These are phyloP conservation scores for Caenorhabditis sp. DNA, from an alignment of 2,888 invertebrate species.

Conservation along the genomic window DNA sequence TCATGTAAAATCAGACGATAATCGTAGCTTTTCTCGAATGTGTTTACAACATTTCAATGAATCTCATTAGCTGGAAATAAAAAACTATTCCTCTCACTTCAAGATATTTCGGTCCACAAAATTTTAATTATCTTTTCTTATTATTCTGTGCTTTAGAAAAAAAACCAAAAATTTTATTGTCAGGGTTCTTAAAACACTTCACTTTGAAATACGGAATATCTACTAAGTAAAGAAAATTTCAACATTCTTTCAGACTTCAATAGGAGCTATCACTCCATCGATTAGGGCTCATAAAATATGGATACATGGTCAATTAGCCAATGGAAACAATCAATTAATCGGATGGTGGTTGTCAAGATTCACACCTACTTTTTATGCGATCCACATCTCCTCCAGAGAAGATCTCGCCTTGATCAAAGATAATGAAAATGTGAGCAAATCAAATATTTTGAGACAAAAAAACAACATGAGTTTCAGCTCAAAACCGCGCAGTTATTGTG, in stretches of 20 bases:
- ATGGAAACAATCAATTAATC: background rate
- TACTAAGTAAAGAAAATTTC: no score
- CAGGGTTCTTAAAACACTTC: no score
- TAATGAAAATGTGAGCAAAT: background rate
- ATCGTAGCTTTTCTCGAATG: no score
- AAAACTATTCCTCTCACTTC: no score
- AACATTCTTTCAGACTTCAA: background rate
- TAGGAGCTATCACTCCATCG: background rate
- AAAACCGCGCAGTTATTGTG: background rate
- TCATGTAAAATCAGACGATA: no score
- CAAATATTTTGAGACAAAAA: background rate
- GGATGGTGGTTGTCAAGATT: background rate
- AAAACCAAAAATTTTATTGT: no score
- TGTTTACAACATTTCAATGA: no score
- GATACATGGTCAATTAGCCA: background rate
- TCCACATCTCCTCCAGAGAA: background rate
- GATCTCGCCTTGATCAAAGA: background rate
- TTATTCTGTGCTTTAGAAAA: no score
- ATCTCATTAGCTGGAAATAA: no score
- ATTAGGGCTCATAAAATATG: background rate
- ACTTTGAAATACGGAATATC: no score
- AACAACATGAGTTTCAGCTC: background rate
- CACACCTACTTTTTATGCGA: background rate
- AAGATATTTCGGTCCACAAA: no score
- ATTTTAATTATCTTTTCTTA: no score